Conservation (phyloP, 2,113 vertebrate species). For the Microcebus tavaratra region DNA sequence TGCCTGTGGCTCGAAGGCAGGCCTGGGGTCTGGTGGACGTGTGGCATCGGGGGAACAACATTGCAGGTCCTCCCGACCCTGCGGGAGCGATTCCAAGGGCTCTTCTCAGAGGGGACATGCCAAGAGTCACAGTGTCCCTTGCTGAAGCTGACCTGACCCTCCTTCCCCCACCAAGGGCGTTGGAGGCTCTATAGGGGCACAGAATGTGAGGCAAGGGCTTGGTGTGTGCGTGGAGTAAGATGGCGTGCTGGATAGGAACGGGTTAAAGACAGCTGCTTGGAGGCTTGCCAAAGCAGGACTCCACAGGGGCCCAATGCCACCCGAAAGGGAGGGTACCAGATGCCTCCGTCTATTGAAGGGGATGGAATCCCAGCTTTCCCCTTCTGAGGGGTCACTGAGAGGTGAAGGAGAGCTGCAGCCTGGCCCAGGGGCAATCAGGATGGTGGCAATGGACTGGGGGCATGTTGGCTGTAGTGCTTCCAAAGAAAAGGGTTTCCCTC, state of each 20-base stretch:
- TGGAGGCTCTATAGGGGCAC: not conserved
- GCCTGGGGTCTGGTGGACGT: not conserved
- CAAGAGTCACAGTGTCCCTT: not conserved
- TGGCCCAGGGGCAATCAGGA: not conserved
- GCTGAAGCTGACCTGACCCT: not conserved
- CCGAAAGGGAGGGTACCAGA: not conserved
- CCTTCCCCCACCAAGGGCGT: no score
- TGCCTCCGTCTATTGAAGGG: not conserved
- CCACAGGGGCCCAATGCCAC: not conserved
- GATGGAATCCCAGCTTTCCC: not conserved
- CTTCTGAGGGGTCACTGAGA: not conserved
- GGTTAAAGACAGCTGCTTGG: not conserved
- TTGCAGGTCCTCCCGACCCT: not conserved
- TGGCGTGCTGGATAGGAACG: accelerated
- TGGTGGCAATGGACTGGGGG: accelerated
- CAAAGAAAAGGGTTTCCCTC: not conserved
- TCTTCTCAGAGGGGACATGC: not conserved
- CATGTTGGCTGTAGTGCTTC: not conserved
- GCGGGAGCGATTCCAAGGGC: not conserved
- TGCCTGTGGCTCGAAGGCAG: not conserved
- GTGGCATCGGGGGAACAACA: conserved; percentile 49
- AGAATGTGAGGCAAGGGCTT: accelerated
- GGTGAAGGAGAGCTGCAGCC: not conserved
- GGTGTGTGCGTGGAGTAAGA: not conserved
- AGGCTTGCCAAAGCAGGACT: not conserved